These are phyloP conservation scores for Gila orcuttii DNA, from an alignment of 2,113 vertebrate genomes.

Conservation along the genomic window DNA sequence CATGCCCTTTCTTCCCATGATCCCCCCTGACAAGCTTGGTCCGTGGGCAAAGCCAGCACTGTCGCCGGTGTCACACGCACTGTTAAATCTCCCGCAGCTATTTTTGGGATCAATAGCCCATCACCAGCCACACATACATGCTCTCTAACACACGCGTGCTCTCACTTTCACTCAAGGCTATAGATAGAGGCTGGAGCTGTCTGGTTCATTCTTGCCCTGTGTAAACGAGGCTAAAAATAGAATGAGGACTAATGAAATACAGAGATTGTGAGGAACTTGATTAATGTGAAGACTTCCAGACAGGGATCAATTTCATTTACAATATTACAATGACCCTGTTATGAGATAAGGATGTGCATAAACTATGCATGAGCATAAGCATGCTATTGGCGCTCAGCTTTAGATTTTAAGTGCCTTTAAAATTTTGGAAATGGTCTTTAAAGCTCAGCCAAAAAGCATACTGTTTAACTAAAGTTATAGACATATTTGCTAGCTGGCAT, in stretches of 20 bases:
- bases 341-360: conserved; percentile 23
- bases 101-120: conserved; percentile 53
- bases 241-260: conserved; percentile 57
- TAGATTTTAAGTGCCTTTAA: background rate
- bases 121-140: conserved; percentile 18
- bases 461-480: background rate
- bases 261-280: conserved; percentile 55
- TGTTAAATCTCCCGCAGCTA: conserved; percentile 47
- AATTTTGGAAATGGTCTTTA: background rate
- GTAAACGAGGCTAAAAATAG: conserved; percentile 61
- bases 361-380: conserved; percentile 12
- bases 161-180: conserved; percentile 48
- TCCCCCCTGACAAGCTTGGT: conserved; percentile 23
- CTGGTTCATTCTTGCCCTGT: conserved; percentile 52
- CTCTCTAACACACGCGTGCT: conserved; percentile 31
- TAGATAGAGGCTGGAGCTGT: conserved; percentile 54
- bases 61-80: conserved; percentile 39
- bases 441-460: background rate
- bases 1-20: conserved; percentile 11
- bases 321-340: conserved; percentile 40
- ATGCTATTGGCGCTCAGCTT: background rate
- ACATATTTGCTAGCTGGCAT: background rate
- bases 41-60: conserved; percentile 38
- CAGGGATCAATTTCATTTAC: conserved; percentile 44
- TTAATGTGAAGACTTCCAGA: conserved; percentile 52